Conservation (phyloP, 2,113 vertebrate species). For the Anoura caudifer region DNA sequence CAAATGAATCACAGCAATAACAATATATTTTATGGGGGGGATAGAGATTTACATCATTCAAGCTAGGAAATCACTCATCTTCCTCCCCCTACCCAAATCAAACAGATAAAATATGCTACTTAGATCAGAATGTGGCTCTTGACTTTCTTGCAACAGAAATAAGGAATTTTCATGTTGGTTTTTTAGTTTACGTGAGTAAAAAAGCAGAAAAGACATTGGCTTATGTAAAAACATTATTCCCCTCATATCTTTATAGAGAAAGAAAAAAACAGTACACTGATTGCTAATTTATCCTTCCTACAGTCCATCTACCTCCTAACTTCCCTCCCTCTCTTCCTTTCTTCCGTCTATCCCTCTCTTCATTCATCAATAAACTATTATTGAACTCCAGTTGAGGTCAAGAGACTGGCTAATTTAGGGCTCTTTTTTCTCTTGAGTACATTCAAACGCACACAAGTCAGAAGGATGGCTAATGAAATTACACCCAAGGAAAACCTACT, state of each 20-base stretch:
- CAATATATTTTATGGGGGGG: slow-evolving; percentile 64
- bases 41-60: slow-evolving; percentile 46
- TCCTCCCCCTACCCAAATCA: not conserved
- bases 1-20: slow-evolving; percentile 77
- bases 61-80: slow-evolving; percentile 9
- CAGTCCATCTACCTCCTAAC: not conserved
- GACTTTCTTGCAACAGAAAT: not conserved
- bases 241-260: not conserved
- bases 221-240: not conserved
- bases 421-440: not conserved
- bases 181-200: slow-evolving; percentile 6
- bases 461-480: not conserved
- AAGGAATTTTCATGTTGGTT: not conserved
- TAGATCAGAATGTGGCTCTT: not conserved
- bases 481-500: not conserved
- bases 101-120: not conserved
- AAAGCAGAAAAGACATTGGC: not conserved
- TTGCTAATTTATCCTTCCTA: not conserved
- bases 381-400: not conserved
- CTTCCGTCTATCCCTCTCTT: not conserved
- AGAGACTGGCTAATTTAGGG: not conserved
- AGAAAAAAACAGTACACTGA: not conserved
- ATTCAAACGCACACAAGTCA: not conserved
- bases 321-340: not conserved
- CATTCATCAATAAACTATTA: not conserved